Conservation (phyloP, 2,888 invertebrate genomes). For the Trisateles emortualis region DNA sequence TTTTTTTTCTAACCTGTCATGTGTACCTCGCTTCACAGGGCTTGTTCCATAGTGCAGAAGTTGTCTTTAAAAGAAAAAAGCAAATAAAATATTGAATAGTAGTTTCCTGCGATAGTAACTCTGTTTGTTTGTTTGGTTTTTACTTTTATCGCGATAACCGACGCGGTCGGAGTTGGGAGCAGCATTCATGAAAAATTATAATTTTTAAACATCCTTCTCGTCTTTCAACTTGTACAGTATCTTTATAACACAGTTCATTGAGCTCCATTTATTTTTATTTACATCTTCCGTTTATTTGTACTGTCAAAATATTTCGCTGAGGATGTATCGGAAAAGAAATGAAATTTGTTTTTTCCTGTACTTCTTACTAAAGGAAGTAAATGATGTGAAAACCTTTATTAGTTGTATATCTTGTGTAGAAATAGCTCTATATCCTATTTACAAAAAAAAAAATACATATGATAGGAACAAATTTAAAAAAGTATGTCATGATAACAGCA, state of each 20-base stretch:
- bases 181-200: too few relatives aligned
- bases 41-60: not conserved
- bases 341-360: conserved; percentile 6
- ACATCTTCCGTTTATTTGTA: conserved; percentile 17
- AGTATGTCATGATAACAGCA: too few relatives aligned
- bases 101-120: too few relatives aligned
- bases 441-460: too few relatives aligned
- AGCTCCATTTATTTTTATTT: conserved; percentile 14
- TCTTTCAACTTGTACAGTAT: not conserved
- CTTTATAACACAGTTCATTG: not conserved
- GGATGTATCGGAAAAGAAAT: conserved; percentile 13
- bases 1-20: too few relatives aligned
- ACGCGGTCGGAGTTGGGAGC: too few relatives aligned
- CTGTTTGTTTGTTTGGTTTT: too few relatives aligned
- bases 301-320: conserved; percentile 7
- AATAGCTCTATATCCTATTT: not conserved
- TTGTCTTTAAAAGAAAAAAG: not conserved
- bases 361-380: not conserved
- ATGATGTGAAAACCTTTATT: not conserved
- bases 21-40: too few relatives aligned
- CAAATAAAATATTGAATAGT: too few relatives aligned
- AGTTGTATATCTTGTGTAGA: not conserved
- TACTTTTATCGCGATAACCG: too few relatives aligned
- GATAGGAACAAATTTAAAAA: too few relatives aligned
- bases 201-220: too few relatives aligned